Conservation (phyloP, 2,888 invertebrate species). For the Cybosia mesomella region DNA sequence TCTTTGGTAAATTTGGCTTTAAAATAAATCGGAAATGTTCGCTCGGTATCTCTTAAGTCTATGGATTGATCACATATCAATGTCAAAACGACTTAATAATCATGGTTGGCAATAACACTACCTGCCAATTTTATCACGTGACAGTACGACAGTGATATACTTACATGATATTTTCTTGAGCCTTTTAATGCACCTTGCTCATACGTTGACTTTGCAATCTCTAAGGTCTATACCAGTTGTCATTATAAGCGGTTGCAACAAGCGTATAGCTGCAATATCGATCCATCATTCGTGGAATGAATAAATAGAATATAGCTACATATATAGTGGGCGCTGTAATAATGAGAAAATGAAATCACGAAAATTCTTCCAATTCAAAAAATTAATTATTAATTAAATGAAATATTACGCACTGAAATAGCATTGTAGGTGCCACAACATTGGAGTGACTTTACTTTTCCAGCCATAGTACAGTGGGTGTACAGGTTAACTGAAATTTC, state of each 20-base stretch:
- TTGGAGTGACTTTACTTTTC: too few species aligned
- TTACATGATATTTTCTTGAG: conserved; percentile 27
- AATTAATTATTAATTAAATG: too few species aligned
- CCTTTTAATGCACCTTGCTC: conserved; percentile 26
- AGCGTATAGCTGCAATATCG: conserved; percentile 15
- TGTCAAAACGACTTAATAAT: not conserved
- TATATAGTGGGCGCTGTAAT: conserved; percentile 24
- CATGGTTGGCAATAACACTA: not conserved
- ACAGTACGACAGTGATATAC: conserved; percentile 2
- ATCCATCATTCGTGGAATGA: conserved; percentile 39
- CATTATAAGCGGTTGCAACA: conserved; percentile 37
- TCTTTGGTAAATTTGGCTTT: too few species aligned
- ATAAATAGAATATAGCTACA: conserved; percentile 29
- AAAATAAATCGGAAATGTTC: too few species aligned
- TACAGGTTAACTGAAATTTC: not conserved
- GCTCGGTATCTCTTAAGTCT: too few species aligned
- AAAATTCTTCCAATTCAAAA: conserved; percentile 21
- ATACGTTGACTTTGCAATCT: conserved; percentile 25
- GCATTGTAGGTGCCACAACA: too few species aligned
- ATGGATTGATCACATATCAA: not conserved
- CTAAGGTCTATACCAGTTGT: conserved; percentile 38
- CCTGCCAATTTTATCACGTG: not conserved
- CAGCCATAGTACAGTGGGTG: too few species aligned
- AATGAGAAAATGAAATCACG: conserved; percentile 36
- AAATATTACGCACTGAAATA: too few species aligned